Evolutionary conservation across 2,113 vertebrate species (phyloP), one percentile per base, ranked within the genome.

Genomic region (Etheostoma cragini): DNA sequence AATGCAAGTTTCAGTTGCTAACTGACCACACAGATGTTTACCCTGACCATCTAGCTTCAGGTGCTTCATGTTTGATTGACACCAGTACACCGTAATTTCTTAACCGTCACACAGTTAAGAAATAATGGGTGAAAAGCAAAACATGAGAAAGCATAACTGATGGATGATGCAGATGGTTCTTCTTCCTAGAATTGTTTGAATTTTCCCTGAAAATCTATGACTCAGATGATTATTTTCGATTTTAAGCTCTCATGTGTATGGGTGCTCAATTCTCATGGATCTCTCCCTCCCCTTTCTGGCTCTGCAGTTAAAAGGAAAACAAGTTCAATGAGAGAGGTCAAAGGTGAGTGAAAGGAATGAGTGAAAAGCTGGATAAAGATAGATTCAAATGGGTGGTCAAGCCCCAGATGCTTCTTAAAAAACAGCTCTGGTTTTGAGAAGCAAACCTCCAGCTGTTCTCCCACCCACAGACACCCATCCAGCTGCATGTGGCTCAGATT

Each of bases 291-390:
- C 26, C 7, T 61, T 42, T 66, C 52, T 61, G 57, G 10, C 69
- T 57, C 3, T 42, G 52, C 24, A 19, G 52, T 46, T 52, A 17
- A 42, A 78, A 49, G 14, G 24, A 46, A 80, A 45, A 58, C 30
- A 79, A 45, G 24, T 5, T 49, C 10, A 11, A 49, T 30, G 22
- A 0, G 12, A 63, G 45, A 56, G 71, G 76, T 65, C 76, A 85
- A 54, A 91, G 78, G 80, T 80, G 67, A 68, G 45, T 42, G 57
- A 72, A 70, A 67, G 56, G 65, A 89, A 87, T 72, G 78, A 80
- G 53, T 70, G 61, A 76, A 73, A 42, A 54, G 54, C 52, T 46
- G 66, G 53, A 71, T 58, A 56, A 72, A 67, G 68, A 88, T 19
- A 69, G 83, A 85, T 60, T 26, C 35, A 76, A 58, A 63, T 24